These are phyloP conservation scores for Calypte anna DNA, from an alignment of 2,113 vertebrate genomes.

Conservation along the genomic window DNA sequence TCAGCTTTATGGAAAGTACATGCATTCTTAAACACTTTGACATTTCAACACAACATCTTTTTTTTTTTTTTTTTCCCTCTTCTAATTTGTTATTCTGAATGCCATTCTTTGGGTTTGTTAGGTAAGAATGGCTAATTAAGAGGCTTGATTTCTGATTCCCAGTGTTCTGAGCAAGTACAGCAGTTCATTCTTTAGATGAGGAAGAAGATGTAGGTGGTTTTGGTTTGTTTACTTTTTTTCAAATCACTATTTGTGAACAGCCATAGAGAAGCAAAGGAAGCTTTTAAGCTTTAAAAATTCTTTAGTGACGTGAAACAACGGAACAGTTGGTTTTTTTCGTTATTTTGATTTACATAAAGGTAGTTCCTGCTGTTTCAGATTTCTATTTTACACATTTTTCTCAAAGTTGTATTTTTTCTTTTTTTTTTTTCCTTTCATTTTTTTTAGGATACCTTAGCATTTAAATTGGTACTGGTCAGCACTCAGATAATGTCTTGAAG, in stretches of 20 bases:
- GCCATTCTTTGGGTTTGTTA: background rate
- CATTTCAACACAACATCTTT: background rate
- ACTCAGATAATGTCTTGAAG: background rate
- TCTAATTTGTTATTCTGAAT: background rate
- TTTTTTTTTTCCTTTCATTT: background rate
- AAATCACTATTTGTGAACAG: background rate
- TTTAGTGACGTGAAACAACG: background rate
- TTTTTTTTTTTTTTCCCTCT: background rate
- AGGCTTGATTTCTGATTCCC: background rate
- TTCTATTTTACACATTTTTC: background rate
- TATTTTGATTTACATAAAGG: background rate
- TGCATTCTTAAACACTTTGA: background rate
- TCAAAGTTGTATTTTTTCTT: background rate
- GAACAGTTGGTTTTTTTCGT: background rate
- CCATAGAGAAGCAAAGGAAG: background rate
- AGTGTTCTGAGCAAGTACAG: background rate
- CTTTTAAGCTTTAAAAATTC: background rate
- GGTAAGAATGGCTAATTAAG: background rate
- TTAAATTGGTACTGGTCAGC: background rate
- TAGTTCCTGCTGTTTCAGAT: background rate
- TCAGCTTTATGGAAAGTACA: background rate
- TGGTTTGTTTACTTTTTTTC: background rate
- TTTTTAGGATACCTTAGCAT: background rate
- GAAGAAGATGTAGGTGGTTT: background rate
- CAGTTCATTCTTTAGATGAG: background rate